Percentiles rank a stretch among this genome's conserved stretches.
phyloP scores from a whole-genome alignment of 2,888 invertebrate species.

The Zeuzera pyrina region DNA sequence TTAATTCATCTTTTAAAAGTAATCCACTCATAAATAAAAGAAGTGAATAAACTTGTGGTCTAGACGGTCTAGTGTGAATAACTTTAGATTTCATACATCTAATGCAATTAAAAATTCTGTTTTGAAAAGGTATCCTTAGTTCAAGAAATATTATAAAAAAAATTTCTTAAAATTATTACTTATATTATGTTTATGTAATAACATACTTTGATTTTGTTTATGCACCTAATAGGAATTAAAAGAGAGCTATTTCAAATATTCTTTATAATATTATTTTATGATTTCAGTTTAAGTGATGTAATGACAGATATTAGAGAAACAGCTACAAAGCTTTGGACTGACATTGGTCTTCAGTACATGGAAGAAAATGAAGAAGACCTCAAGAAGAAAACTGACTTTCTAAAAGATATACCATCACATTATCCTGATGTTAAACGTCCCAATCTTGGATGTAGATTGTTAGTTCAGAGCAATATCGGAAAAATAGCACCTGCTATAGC shows the following conservation, averaged over 20 bases:
- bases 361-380: conserved; percentile 91
- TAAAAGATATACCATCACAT: conserved; percentile 76
- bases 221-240: too few species aligned
- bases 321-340: conserved; percentile 78
- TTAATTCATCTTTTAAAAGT: too few species aligned
- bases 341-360: conserved; percentile 84
- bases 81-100: too few species aligned
- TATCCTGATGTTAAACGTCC: conserved; percentile 88
- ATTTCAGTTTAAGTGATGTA: conserved; percentile 82
- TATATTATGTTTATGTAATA: too few species aligned
- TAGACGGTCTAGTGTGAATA: too few species aligned
- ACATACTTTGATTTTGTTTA: too few species aligned
- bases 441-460: conserved; percentile 86
- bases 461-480: conserved; percentile 83
- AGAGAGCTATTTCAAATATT: too few species aligned
- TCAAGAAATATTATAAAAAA: too few species aligned
- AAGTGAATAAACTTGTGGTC: too few species aligned
- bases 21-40: too few species aligned
- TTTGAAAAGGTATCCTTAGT: background rate
- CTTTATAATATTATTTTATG: conserved; percentile 1
- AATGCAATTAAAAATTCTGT: too few species aligned
- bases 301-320: conserved; percentile 79
- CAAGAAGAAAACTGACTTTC: conserved; percentile 86
- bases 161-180: too few species aligned
- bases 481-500: conserved; percentile 81